These are phyloP conservation scores for Brachyopa scutellaris DNA, from an alignment of 2,888 invertebrate species.

Conservation along the genomic window DNA sequence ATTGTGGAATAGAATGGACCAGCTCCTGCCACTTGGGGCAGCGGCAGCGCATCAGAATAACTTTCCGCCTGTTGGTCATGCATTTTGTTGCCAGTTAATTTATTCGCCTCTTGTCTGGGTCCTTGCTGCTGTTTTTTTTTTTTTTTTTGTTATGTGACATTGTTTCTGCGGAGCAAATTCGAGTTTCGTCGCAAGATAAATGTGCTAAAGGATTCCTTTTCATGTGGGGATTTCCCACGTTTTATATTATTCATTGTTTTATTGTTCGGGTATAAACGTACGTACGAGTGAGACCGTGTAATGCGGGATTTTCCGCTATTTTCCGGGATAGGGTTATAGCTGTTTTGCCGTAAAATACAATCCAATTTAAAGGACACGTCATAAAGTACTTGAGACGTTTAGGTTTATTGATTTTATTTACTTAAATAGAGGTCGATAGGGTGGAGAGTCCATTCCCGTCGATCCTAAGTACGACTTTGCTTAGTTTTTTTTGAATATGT, in stretches of 20 bases:
- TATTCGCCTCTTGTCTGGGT: constrained; percentile 45
- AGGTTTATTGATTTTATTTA: not conserved
- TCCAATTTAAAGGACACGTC: constrained; percentile 3
- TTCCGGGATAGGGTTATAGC: not conserved
- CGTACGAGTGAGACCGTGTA: not conserved
- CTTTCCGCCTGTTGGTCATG: constrained; percentile 61
- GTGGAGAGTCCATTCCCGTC: too few species aligned
- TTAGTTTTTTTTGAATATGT: too few species aligned
- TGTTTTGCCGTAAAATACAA: not conserved
- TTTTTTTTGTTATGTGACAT: constrained; percentile 9
- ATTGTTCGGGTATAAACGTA: too few species aligned
- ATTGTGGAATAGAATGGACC: constrained; percentile 27
- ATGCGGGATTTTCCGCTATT: constrained; percentile 16
- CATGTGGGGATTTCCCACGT: constrained; percentile 43
- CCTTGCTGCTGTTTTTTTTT: not conserved
- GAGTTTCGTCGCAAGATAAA: constrained; percentile 44
- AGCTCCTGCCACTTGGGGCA: not conserved
- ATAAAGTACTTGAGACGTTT: not conserved
- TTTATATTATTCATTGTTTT: constrained; percentile 25
- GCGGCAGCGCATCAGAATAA: constrained; percentile 15
- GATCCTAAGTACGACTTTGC: too few species aligned
- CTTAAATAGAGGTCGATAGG: too few species aligned
- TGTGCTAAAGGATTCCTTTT: constrained; percentile 44
- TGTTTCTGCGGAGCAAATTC: constrained; percentile 21
- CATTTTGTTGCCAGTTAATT: constrained; percentile 49